phyloP scores from a whole-genome alignment of 1,140 invertebrate species.

The Eumaeus atala region DNA sequence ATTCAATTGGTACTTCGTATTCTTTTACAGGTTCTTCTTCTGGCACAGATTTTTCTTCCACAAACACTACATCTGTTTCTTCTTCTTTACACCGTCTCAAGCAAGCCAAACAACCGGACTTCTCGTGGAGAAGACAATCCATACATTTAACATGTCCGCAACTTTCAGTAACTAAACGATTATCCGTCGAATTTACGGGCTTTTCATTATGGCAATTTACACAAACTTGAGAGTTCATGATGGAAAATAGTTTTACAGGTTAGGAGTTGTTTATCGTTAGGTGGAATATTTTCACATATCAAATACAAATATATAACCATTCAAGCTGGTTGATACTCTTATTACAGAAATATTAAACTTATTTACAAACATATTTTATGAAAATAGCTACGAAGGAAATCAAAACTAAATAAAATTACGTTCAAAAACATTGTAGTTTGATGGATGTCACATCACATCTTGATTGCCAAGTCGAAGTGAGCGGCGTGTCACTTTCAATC shows the following conservation, averaged over 20 bases:
- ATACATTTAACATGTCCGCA: constrained; percentile 76
- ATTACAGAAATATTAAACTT: background rate
- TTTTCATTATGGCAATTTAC: constrained; percentile 60
- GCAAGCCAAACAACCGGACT: constrained; percentile 62
- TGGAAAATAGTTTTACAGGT: constrained; percentile 42
- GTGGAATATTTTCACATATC: constrained; percentile 11
- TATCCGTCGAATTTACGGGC: constrained; percentile 57
- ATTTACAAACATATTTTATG: background rate
- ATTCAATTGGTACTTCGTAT: constrained; percentile 23
- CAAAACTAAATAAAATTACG: no score
- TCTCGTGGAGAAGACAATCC: constrained; percentile 69
- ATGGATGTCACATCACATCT: no score
- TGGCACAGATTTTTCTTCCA: constrained; percentile 19
- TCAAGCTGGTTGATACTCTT: background rate
- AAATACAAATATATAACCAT: background rate
- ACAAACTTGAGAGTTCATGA: constrained; percentile 60
- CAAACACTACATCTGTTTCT: constrained; percentile 18
- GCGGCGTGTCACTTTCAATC: no score
- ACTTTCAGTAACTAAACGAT: constrained; percentile 73
- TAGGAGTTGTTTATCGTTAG: constrained; percentile 24
- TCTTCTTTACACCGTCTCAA: constrained; percentile 26
- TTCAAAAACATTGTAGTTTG: no score
- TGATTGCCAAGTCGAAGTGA: no score
- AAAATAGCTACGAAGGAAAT: no score
- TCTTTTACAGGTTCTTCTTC: constrained; percentile 20